These are phyloP conservation scores for Donacobius atricapilla DNA, from an alignment of 2,113 vertebrate genomes.

Conservation along the genomic window DNA sequence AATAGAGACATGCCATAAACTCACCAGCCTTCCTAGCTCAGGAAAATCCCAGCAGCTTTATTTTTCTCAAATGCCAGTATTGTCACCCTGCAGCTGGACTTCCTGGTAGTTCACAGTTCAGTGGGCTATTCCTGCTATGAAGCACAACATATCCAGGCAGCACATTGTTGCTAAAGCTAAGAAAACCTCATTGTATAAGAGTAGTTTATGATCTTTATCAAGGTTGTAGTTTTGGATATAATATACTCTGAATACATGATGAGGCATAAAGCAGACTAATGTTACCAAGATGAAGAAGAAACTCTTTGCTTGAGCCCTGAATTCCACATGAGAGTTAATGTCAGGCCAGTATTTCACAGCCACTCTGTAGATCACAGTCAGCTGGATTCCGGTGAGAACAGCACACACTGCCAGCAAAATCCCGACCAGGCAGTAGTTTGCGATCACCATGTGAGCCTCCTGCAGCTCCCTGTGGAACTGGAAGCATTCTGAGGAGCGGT, in stretches of 20 bases:
- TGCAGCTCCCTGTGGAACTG: slow-evolving; percentile 61
- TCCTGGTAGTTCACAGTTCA: background rate
- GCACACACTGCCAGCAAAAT: slow-evolving; percentile 13
- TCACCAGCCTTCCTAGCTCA: background rate
- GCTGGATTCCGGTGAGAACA: slow-evolving; percentile 30
- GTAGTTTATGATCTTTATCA: slow-evolving; percentile 1
- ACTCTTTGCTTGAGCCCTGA: slow-evolving; percentile 68
- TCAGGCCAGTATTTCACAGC: slow-evolving; percentile 49
- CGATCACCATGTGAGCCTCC: background rate
- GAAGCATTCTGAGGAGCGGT: slow-evolving; percentile 27
- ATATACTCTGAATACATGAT: slow-evolving; percentile 54
- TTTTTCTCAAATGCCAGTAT: background rate
- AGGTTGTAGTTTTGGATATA: slow-evolving; percentile 54
- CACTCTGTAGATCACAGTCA: slow-evolving; percentile 25
- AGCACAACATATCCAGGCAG: slow-evolving; percentile 70
- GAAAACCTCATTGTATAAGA: slow-evolving; percentile 62
- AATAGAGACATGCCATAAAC: background rate
- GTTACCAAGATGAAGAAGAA: slow-evolving; percentile 66
- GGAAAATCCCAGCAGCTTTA: background rate
- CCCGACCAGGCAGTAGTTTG: slow-evolving; percentile 20
- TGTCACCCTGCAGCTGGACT: background rate
- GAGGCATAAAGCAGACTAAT: slow-evolving; percentile 67
- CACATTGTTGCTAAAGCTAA: slow-evolving; percentile 65
- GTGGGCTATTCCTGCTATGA: slow-evolving; percentile 52
- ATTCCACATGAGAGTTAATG: slow-evolving; percentile 49